Percentiles rank a stretch among this genome's conserved stretches.
Evolutionary conservation across 1,140 invertebrate species (phyloP).

Genomic region (Vanessa tameamea): DNA sequence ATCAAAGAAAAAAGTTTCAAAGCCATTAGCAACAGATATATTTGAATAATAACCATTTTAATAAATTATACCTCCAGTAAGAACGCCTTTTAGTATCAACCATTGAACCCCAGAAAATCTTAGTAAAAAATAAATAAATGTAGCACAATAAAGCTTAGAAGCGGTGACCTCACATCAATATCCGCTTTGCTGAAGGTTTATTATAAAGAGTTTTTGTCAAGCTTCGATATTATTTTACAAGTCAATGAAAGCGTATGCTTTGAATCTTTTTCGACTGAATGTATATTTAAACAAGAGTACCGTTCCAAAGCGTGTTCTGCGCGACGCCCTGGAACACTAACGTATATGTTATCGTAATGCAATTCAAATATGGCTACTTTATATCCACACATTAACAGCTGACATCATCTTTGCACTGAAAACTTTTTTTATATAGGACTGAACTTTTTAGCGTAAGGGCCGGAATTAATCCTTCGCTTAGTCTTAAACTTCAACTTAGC

Average conservation of each 20-base stretch:
- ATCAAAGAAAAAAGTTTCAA: neutral
- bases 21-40: neutral
- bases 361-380: too few species aligned
- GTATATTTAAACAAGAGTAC: neutral
- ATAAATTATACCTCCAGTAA: neutral
- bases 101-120: constrained; percentile 4
- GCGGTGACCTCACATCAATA: constrained; percentile 15
- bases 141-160: constrained; percentile 14
- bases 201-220: constrained; percentile 16
- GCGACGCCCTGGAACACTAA: too few species aligned
- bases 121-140: constrained; percentile 22
- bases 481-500: too few species aligned
- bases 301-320: neutral
- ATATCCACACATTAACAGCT: too few species aligned
- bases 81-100: neutral
- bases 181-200: constrained; percentile 7
- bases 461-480: too few species aligned
- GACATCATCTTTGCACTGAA: too few species aligned
- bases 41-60: neutral
- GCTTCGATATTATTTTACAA: constrained; percentile 4
- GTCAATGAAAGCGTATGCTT: neutral
- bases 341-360: too few species aligned
- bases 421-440: neutral
- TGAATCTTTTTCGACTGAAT: neutral
- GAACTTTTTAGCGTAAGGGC: neutral